A percentile compares a stretch with the other conserved stretches of the same genome.
Evolutionary conservation across 2,888 invertebrate genomes (phyloP).

Genomic region (Leptinotarsa rubiginosa): DNA sequence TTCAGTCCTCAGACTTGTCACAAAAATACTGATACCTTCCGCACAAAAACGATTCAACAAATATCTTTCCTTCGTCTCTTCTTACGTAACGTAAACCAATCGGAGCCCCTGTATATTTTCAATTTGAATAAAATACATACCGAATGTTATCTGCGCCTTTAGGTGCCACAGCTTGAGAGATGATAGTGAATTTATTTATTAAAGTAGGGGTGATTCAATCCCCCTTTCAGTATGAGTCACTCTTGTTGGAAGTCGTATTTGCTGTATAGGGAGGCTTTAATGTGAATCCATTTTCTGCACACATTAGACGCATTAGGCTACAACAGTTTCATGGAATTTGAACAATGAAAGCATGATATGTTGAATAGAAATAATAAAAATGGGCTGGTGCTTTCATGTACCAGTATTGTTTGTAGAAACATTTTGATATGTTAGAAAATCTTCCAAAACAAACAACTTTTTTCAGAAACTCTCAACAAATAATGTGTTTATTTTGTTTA

Average conservation of each 20-base stretch:
- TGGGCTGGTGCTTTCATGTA: background rate
- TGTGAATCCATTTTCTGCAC: constrained; percentile 39
- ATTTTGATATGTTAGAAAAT: too few species aligned
- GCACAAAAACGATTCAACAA: background rate
- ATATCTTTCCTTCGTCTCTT: background rate
- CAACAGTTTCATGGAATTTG: constrained; percentile 9
- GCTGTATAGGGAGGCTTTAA: constrained; percentile 30
- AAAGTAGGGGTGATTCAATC: constrained; percentile 42
- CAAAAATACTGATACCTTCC: too few species aligned
- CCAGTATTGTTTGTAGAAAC: too few species aligned
- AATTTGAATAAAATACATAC: constrained; percentile 21
- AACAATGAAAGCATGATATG: background rate
- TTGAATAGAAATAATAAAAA: background rate
- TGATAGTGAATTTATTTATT: constrained; percentile 38
- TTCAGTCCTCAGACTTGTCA: too few species aligned
- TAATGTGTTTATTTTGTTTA: too few species aligned
- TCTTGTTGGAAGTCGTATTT: constrained; percentile 34
- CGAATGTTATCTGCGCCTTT: constrained; percentile 31
- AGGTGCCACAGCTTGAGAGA: constrained; percentile 35
- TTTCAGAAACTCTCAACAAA: too few species aligned
- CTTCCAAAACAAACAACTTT: too few species aligned
- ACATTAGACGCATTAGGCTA: constrained; percentile 11
- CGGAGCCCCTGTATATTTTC: constrained; percentile 1
- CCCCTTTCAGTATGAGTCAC: constrained; percentile 41
- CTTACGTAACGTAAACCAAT: background rate